Conservation (phyloP, 2,888 invertebrate genomes). For the Heteromyza rotundicornis region DNA sequence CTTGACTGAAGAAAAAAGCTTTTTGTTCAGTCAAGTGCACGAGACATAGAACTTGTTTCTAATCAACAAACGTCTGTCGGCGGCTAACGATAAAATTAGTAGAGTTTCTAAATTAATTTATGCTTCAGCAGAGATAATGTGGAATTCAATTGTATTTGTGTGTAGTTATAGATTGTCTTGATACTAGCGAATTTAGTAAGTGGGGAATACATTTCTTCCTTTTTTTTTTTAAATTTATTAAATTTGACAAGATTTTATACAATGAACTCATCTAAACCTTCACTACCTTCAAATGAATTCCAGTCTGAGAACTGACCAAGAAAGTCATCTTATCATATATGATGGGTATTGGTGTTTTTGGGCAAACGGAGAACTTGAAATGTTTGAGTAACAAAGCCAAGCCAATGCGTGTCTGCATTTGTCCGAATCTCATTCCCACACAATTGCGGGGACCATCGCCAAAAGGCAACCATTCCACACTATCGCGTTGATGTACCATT, state of each 20-base stretch:
- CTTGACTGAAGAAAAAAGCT: no score
- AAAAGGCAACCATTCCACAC: constrained; percentile 52
- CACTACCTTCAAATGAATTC: constrained; percentile 21
- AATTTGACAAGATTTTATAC: constrained; percentile 13
- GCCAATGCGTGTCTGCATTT: constrained; percentile 45
- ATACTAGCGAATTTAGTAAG: no score
- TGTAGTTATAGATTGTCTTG: no score
- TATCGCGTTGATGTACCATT: constrained; percentile 61
- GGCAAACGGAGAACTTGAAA: constrained; percentile 25
- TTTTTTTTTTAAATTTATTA: no score
- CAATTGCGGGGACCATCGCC: constrained; percentile 56
- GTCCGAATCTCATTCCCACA: constrained; percentile 52
- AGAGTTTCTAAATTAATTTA: no score
- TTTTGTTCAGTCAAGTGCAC: no score
- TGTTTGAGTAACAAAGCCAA: constrained; percentile 33
- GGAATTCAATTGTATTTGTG: no score
- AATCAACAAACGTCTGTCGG: no score
- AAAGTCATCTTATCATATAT: constrained; percentile 28
- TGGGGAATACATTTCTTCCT: no score
- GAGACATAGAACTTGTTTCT: no score
- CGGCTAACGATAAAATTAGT: no score
- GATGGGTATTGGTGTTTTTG: constrained; percentile 33
- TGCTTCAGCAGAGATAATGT: no score
- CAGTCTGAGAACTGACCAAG: constrained; percentile 26
- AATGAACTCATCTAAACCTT: neutral